Percentiles rank a stretch among this genome's conserved stretches.
These are phyloP conservation scores for Akabosia matsudoensis DNA, from an alignment of 1,140 invertebrate species.

Conservation along the genomic window DNA sequence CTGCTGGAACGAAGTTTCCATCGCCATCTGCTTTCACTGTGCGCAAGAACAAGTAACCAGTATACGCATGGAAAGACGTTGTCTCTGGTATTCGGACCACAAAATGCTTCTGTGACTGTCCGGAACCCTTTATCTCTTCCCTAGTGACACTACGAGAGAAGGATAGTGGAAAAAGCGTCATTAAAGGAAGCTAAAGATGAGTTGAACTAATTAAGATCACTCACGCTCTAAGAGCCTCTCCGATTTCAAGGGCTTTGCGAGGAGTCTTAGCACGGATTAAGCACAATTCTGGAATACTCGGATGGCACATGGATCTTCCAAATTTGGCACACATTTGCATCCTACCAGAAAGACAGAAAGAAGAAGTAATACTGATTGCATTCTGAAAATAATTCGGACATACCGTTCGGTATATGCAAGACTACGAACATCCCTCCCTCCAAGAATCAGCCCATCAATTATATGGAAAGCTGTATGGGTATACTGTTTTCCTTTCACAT, in stretches of 20 bases:
- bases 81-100: constrained; percentile 48
- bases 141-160: constrained; percentile 49
- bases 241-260: constrained; percentile 56
- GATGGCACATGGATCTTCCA: constrained; percentile 64
- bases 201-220: too few species aligned
- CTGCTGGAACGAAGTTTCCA: too few species aligned
- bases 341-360: constrained; percentile 54
- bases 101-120: too few species aligned
- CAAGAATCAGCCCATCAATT: constrained; percentile 75
- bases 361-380: constrained; percentile 15
- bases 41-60: constrained; percentile 58
- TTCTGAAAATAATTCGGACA: constrained; percentile 34
- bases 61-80: constrained; percentile 49
- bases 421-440: constrained; percentile 67
- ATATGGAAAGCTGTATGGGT: constrained; percentile 71
- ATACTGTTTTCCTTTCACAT: constrained; percentile 60
- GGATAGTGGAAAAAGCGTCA: too few species aligned
- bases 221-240: neutral
- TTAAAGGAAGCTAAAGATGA: neutral
- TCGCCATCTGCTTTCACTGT: constrained; percentile 50
- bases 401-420: constrained; percentile 66
- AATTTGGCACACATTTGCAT: constrained; percentile 56
- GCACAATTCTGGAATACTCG: constrained; percentile 56
- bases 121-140: constrained; percentile 45
- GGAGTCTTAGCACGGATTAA: constrained; percentile 64